Conservation (phyloP, 2,888 invertebrate genomes). For the Cantharis nigra region DNA sequence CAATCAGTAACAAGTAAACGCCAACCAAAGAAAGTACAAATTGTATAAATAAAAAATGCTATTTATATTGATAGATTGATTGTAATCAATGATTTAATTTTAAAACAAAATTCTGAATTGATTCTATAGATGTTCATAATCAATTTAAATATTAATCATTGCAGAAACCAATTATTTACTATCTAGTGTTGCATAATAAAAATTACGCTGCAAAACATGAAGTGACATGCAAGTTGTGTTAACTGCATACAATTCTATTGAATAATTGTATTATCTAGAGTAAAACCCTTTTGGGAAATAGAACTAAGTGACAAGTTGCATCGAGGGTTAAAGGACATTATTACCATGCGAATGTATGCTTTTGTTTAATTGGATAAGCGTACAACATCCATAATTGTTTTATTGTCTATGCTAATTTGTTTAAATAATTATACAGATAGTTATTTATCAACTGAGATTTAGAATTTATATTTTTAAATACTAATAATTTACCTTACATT, state of each 20-base stretch:
- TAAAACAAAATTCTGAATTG: neutral
- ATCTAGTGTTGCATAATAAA: neutral
- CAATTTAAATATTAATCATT: neutral
- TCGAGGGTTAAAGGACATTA: constrained; percentile 36
- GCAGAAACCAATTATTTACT: neutral
- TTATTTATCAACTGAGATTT: neutral
- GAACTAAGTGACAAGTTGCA: constrained; percentile 46
- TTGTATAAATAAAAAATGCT: too few species aligned
- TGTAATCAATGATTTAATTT: neutral
- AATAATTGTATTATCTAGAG: constrained; percentile 26
- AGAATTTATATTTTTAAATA: neutral
- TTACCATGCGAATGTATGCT: constrained; percentile 41
- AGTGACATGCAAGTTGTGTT: constrained; percentile 21
- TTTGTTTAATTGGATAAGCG: constrained; percentile 41
- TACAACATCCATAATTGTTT: constrained; percentile 44
- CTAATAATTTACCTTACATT: too few species aligned
- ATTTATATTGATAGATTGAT: too few species aligned
- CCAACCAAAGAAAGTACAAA: too few species aligned
- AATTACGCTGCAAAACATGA: constrained; percentile 10
- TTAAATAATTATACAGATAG: constrained; percentile 32
- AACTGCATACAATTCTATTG: constrained; percentile 26
- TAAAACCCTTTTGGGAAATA: constrained; percentile 45
- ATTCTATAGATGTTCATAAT: neutral
- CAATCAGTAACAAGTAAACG: too few species aligned
- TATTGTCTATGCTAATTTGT: constrained; percentile 22